Evolutionary conservation across 2,888 invertebrate genomes (phyloP), one percentile per base, ranked within the genome.

Genomic region (Cataglyphis cursor): DNA sequence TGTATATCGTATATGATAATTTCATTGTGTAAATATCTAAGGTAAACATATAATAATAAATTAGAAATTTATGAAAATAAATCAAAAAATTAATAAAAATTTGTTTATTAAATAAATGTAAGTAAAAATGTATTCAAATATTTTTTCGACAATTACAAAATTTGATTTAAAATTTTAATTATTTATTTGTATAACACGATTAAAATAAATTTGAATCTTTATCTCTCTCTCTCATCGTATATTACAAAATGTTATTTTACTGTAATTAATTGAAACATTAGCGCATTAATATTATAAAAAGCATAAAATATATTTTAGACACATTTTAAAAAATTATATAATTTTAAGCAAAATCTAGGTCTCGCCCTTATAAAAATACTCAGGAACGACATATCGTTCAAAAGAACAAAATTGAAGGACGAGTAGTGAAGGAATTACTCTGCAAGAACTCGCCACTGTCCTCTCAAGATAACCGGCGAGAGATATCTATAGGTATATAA

Each of bases 401-500:
- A 70, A 84, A 81, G 84, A 82, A 75, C 83, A 82, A 88, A 84
- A 78, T 81, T 80, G 85, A 86, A 83, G 83, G 68, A 88, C 84
- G 54, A 83, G 73, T n/a, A 51, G n/a, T 75, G 76, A 85, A 87
- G 74, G 83, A 87, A 82, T 87, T 85, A 86, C 85, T 83, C 54
- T 51, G 86, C 64, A 86, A 85, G 82, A 85, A 80, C 73, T 75
- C 80, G 83, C 85, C 85, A 87, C 85, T 83, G 87, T 86, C 86
- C 81, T 86, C 82, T 86, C 82, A 86, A 92, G 91, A 93, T 93
- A 94, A 93, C 92, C 92, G 93, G 82, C 86, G 82, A 86, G 82
- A 78, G 88, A 86, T 92, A 92, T 87, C 90, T 92, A 90, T 87
- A 90, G 89, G 89, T 89, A 88, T 90, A 91, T 91, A 89, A 89